Conservation (phyloP, 2,113 vertebrate genomes). For the Patagioenas fasciata region DNA sequence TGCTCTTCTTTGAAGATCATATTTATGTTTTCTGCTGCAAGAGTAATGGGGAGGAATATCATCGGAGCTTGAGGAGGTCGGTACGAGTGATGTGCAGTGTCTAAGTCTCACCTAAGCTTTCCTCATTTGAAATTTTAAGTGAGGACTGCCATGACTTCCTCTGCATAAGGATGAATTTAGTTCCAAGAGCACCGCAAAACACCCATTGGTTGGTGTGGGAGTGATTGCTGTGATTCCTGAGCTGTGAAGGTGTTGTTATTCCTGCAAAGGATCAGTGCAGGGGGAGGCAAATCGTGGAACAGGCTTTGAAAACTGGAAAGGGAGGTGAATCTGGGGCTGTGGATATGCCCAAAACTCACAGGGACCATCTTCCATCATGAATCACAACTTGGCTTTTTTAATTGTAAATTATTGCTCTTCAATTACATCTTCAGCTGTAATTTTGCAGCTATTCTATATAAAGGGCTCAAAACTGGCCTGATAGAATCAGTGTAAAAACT, state of each 20-base stretch:
- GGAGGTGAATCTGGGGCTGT: not conserved
- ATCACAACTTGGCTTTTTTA: not conserved
- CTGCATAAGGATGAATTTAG: slow-evolving; percentile 34
- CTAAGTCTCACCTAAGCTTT: not conserved
- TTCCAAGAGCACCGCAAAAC: not conserved
- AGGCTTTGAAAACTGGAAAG: not conserved
- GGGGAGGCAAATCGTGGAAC: not conserved
- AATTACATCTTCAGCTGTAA: not conserved
- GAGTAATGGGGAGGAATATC: not conserved
- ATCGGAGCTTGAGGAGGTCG: not conserved
- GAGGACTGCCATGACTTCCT: not conserved
- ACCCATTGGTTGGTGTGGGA: slow-evolving; percentile 6
- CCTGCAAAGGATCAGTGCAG: not conserved
- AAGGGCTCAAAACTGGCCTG: not conserved
- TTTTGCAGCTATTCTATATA: not conserved
- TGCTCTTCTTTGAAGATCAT: not conserved
- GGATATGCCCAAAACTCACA: not conserved
- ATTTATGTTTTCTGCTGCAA: not conserved
- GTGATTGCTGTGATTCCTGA: not conserved
- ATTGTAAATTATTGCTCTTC: not conserved
- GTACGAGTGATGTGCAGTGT: not conserved
- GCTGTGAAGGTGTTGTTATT: not conserved
- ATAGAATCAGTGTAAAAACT: not conserved
- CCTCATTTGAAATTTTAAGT: not conserved
- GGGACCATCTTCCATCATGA: not conserved